These are phyloP conservation scores for Alca torda DNA, from an alignment of 2,797 vertebrate genomes.

Conservation along the genomic window DNA sequence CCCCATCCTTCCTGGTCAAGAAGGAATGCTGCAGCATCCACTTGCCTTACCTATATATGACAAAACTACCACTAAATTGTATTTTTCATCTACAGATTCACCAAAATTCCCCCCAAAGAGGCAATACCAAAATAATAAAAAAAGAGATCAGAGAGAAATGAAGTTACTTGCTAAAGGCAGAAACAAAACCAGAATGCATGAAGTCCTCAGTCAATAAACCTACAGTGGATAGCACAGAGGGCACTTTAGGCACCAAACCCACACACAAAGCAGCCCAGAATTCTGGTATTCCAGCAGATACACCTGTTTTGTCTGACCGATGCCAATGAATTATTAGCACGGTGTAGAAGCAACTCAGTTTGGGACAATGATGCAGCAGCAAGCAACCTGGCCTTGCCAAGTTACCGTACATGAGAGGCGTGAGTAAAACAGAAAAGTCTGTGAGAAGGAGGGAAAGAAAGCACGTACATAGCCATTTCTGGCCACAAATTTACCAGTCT, in stretches of 20 bases:
- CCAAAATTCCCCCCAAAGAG: background rate
- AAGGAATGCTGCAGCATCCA: background rate
- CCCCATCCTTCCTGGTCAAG: background rate
- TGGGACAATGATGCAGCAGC: background rate
- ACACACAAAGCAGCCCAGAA: background rate
- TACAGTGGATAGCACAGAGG: background rate
- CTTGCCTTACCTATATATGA: background rate
- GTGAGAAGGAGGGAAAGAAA: background rate
- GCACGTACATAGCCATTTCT: background rate
- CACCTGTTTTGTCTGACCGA: accelerated
- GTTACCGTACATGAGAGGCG: background rate
- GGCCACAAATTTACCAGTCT: background rate
- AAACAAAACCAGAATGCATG: background rate
- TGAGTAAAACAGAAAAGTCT: background rate
- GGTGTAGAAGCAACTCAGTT: background rate
- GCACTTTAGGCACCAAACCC: background rate
- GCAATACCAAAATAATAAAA: background rate
- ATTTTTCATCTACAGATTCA: background rate
- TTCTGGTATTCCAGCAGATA: background rate
- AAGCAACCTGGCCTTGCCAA: background rate
- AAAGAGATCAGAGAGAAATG: background rate
- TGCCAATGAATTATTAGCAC: background rate
- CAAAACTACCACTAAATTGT: background rate
- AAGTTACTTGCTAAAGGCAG: background rate
- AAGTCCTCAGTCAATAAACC: background rate